Evolutionary conservation across 2,797 vertebrate species (phyloP).

Genomic region (Brachymystax lenok): DNA sequence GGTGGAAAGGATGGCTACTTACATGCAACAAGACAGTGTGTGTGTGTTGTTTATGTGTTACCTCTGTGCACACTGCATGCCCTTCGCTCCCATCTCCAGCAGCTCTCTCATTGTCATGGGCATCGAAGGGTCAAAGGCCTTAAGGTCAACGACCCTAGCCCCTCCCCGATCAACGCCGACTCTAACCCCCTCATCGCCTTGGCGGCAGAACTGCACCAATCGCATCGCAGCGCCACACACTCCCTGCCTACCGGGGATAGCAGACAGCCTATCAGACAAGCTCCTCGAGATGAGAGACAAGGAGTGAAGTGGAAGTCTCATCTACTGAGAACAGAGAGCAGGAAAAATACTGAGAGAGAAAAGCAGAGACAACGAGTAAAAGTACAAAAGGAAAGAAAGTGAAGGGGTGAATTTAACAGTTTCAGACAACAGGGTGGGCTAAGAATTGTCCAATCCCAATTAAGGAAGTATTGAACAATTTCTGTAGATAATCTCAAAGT

Average conservation of each 20-base stretch:
- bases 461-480: no score
- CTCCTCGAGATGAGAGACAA: conserved; percentile 46
- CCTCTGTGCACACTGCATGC: conserved; percentile 81
- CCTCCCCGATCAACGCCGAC: conserved; percentile 84
- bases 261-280: conserved; percentile 35
- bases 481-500: no score
- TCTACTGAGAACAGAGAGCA: conserved; percentile 55
- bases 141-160: conserved; percentile 82
- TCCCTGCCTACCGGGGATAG: conserved; percentile 50
- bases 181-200: conserved; percentile 55
- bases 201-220: conserved; percentile 83
- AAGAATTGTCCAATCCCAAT: no score
- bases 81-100: conserved; percentile 79
- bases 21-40: background rate
- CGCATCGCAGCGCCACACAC: conserved; percentile 75
- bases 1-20: background rate
- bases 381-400: background rate
- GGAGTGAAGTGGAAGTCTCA: conserved; percentile 64
- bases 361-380: background rate
- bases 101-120: conserved; percentile 83
- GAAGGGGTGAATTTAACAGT: no score
- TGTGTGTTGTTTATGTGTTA: conserved; percentile 44
- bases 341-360: background rate
- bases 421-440: no score
- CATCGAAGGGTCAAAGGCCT: conserved; percentile 80